phyloP scores from a whole-genome alignment of 2,888 invertebrate species.

The Panorpa germanica region DNA sequence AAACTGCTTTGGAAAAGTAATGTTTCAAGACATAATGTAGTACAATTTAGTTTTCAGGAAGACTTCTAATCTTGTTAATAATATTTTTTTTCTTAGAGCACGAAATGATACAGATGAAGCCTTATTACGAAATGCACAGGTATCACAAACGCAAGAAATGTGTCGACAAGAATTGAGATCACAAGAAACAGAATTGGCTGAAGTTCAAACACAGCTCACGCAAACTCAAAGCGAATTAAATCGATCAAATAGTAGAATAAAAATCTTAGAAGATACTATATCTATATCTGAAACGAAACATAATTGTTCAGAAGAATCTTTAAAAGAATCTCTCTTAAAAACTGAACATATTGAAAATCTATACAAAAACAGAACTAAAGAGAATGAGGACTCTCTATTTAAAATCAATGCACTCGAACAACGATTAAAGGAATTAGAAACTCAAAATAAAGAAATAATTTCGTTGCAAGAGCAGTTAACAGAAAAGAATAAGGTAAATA shows the following conservation, averaged over 20 bases:
- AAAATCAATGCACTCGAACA: constrained; percentile 16
- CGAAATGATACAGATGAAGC: constrained; percentile 58
- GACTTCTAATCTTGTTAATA: neutral
- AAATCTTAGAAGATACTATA: constrained; percentile 19
- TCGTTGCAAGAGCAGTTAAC: constrained; percentile 35
- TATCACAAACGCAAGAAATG: constrained; percentile 63
- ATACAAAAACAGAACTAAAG: constrained; percentile 24
- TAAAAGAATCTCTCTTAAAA: constrained; percentile 29
- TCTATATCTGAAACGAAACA: constrained; percentile 15
- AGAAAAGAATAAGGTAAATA: constrained; percentile 38
- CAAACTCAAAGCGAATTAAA: constrained; percentile 27
- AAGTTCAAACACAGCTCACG: constrained; percentile 19
- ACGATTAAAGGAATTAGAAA: constrained; percentile 16
- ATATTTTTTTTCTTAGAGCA: constrained; percentile 28
- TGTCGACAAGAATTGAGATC: constrained; percentile 52
- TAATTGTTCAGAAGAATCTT: constrained; percentile 25
- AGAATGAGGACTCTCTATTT: constrained; percentile 19
- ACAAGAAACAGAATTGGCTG: constrained; percentile 42
- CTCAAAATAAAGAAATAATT: constrained; percentile 3
- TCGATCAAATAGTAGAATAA: constrained; percentile 33
- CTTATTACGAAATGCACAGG: constrained; percentile 57
- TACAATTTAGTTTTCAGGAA: constrained; percentile 5
- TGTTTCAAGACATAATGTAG: neutral
- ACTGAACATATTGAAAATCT: constrained; percentile 21
- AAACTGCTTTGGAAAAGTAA: constrained; percentile 17